A percentile compares a stretch with the other conserved stretches of the same genome.
phyloP scores from a whole-genome alignment of 2,888 invertebrate genomes.

The Tenthredo mesomela region DNA sequence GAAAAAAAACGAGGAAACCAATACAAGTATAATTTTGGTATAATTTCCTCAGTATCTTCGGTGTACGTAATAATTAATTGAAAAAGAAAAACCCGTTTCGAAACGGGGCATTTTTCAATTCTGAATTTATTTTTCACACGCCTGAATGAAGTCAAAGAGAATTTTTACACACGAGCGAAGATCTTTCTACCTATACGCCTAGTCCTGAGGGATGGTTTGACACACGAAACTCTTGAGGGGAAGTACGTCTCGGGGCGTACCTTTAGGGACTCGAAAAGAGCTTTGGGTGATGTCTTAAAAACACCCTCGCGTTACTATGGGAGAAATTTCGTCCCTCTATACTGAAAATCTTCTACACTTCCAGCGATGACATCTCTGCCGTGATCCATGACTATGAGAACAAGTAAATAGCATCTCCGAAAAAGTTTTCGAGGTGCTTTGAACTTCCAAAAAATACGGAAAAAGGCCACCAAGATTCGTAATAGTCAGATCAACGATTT shows the following conservation, averaged over 20 bases:
- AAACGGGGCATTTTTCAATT: not conserved
- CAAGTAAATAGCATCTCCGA: not conserved
- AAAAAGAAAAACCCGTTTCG: too few species aligned
- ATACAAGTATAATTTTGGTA: not conserved
- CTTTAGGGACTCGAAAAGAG: constrained; percentile 9
- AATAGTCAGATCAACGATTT: not conserved
- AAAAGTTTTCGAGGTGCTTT: not conserved
- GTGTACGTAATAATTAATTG: not conserved
- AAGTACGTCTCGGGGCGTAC: not conserved
- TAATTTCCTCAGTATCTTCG: not conserved
- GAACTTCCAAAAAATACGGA: not conserved
- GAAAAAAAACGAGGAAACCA: not conserved
- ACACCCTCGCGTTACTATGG: not conserved
- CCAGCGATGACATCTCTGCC: not conserved
- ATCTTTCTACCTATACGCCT: not conserved
- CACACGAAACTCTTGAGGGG: constrained; percentile 13
- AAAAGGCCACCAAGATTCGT: not conserved
- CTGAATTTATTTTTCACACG: not conserved
- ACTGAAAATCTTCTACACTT: not conserved
- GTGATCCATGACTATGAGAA: not conserved
- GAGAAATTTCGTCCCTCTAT: not conserved
- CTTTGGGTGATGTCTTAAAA: constrained; percentile 19
- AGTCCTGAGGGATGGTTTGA: constrained; percentile 31
- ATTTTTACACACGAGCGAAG: constrained; percentile 8
- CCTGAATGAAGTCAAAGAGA: constrained; percentile 10